Percentiles rank a stretch among this genome's conserved stretches.
These are phyloP conservation scores for Tamandua tetradactyla DNA, from an alignment of 2,797 vertebrate genomes.

Conservation along the genomic window DNA sequence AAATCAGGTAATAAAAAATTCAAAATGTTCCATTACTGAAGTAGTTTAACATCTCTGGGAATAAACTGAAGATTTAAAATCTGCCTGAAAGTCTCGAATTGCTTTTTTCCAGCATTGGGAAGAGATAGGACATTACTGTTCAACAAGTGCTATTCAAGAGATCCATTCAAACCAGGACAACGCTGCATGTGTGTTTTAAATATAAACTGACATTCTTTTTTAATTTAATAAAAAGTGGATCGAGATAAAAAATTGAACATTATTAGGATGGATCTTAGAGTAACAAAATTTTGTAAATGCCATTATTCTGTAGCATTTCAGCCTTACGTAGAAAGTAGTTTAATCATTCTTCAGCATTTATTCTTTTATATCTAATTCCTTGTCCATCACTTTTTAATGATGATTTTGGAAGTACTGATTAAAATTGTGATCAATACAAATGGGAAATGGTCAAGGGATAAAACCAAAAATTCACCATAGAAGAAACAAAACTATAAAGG, in stretches of 20 bases:
- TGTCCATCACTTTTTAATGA: not conserved
- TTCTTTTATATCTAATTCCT: not conserved
- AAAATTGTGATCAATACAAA: not conserved
- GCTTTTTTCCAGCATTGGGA: not conserved
- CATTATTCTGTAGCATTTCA: not conserved
- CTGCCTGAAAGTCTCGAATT: not conserved
- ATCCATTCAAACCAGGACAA: not conserved
- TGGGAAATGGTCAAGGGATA: not conserved
- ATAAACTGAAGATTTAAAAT: not conserved
- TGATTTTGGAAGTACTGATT: not conserved
- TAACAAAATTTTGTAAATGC: not conserved
- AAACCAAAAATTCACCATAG: not conserved
- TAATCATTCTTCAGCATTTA: not conserved
- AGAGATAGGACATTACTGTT: not conserved
- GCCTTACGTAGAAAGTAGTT: not conserved
- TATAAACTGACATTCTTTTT: not conserved
- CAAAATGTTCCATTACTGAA: not conserved
- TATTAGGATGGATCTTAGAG: not conserved
- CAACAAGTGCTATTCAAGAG: not conserved
- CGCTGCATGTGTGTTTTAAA: not conserved
- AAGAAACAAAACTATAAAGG: not conserved
- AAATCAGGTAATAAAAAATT: not conserved
- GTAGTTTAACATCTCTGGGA: not conserved
- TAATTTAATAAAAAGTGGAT: not conserved
- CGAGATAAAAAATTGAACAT: not conserved